phyloP scores from a whole-genome alignment of 2,113 vertebrate genomes.

The Hemiscyllium ocellatum region DNA sequence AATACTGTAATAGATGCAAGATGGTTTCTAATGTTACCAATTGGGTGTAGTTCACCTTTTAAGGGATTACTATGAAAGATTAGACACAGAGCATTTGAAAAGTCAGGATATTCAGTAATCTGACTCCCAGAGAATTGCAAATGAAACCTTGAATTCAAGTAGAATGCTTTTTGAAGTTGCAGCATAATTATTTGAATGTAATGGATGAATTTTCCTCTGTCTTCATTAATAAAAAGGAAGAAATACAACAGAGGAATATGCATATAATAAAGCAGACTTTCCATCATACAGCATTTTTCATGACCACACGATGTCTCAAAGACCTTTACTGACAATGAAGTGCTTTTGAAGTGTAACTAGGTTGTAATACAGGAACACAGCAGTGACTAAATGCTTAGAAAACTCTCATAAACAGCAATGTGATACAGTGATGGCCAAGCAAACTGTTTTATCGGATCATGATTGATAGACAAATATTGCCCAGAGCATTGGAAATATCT shows the following conservation, averaged over 20 bases:
- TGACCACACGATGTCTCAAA: not conserved
- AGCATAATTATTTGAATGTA: not conserved
- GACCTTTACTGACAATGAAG: not conserved
- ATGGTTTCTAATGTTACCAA: not conserved
- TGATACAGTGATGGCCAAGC: too few relatives aligned
- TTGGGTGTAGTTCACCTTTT: not conserved
- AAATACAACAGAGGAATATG: not conserved
- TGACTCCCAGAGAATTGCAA: not conserved
- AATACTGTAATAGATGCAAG: conserved; percentile 5
- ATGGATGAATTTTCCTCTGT: not conserved
- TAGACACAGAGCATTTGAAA: not conserved
- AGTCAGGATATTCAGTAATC: not conserved
- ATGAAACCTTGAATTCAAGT: not conserved
- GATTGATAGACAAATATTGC: not conserved
- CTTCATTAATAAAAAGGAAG: not conserved
- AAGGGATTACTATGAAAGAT: conserved; percentile 1
- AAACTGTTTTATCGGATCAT: not conserved
- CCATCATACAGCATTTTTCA: not conserved
- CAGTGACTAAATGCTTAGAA: not conserved
- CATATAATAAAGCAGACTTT: not conserved
- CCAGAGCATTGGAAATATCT: not conserved
- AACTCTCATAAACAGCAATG: not conserved
- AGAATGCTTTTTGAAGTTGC: conserved; percentile 10
- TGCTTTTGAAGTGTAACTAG: not conserved
- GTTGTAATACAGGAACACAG: not conserved